Conservation (phyloP, 2,888 invertebrate genomes). For the Cosmia trapezina region DNA sequence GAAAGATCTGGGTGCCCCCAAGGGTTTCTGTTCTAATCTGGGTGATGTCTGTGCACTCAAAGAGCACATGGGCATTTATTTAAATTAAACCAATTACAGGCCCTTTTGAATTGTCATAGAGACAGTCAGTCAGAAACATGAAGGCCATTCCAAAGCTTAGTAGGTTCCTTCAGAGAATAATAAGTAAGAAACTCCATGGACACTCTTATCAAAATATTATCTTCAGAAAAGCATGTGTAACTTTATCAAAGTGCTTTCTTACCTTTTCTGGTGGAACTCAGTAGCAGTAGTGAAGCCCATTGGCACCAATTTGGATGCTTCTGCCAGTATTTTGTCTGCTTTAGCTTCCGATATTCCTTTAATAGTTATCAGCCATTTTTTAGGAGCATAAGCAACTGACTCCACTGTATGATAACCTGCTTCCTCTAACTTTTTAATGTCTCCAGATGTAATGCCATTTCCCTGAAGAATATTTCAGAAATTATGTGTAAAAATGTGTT, state of each 20-base stretch:
- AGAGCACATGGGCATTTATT: neutral
- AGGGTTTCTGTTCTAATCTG: no score
- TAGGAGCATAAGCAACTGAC: slow-evolving; percentile 98
- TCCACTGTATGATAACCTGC: slow-evolving; percentile 98
- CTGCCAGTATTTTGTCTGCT: slow-evolving; percentile 97
- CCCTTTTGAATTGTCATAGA: neutral
- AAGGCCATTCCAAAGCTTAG: neutral
- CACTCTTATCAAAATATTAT: neutral
- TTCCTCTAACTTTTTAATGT: slow-evolving; percentile 98
- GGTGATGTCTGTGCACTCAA: no score
- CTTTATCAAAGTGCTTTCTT: neutral
- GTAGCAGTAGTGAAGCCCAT: slow-evolving; percentile 99
- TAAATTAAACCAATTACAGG: neutral
- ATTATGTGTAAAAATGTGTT: neutral
- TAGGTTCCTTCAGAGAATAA: neutral
- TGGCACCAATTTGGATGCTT: slow-evolving; percentile 97
- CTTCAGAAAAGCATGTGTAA: neutral
- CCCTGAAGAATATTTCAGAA: slow-evolving; percentile 90
- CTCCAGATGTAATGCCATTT: slow-evolving; percentile 96
- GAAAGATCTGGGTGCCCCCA: no score
- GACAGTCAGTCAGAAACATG: neutral
- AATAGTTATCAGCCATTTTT: slow-evolving; percentile 96
- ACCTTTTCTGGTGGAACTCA: slow-evolving; percentile 97
- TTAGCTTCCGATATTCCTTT: slow-evolving; percentile 99
- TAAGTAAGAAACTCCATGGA: no score